Evolutionary conservation across 2,113 vertebrate species (phyloP), one percentile per base, ranked within the genome.

Genomic region (Eublepharis macularius): DNA sequence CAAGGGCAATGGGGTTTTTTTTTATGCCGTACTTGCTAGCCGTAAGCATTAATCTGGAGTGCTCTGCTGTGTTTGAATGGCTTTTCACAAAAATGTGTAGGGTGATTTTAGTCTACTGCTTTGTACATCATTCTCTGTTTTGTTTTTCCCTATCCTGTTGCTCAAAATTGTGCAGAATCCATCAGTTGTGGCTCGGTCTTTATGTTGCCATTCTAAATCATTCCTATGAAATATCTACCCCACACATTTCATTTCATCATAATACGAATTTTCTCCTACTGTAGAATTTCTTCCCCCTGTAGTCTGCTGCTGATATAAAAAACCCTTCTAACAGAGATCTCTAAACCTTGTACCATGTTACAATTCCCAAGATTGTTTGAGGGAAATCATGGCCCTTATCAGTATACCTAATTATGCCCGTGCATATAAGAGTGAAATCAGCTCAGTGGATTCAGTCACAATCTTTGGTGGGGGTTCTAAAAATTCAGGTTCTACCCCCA

Each of bases 1-100:
- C 93, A 95, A 94, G 93, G 92, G 92, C 92, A 94, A 93, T 95
- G 92, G 93, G n/a, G n/a, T n/a, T n/a, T n/a, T n/a, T 91, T 94
- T 95, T 94, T 94, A 95, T 95, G 93, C 91, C 92, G 93, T 89
- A 88, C 92, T 92, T 92, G 91, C 93, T 94, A 93, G 90, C 89
- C 93, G 93, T 92, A 90, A 0, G 17, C 93, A 94, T 95, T 89
- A 94, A 82, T 94, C 90, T 92, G 92, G 88, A 90, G 85, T 90
- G 72, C 88, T 0, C 2, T 86, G 83, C 89, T 94, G 80, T 12
- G 2, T 92, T 92, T 89, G 94, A 95, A 95, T 93, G 89, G 85
- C 90, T 93, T 91, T 90, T 88, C 93, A 90, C 4, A 41, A 13
- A 54, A 3, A 95, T 91, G 93, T 91, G 89, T 89, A 90, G 91